Percentiles rank a stretch among this genome's conserved stretches.
phyloP scores from a whole-genome alignment of 2,113 vertebrate genomes.

The Aspidoscelis tigris region DNA sequence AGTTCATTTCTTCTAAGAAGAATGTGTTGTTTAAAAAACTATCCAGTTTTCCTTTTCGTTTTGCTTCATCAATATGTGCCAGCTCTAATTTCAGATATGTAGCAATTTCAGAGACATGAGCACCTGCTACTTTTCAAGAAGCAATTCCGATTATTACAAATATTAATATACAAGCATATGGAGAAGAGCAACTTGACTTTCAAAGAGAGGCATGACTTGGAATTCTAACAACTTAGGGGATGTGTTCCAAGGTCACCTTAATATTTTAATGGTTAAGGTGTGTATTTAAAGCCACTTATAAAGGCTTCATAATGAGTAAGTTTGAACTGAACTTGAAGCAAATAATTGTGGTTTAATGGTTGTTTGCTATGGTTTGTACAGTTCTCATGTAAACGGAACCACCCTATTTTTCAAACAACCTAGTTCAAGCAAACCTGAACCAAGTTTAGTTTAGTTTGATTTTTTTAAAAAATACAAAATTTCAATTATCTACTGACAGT shows the following conservation, averaged over 20 bases:
- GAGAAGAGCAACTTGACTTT: conserved; percentile 69
- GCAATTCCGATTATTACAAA: conserved; percentile 73
- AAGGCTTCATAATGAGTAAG: conserved; percentile 43
- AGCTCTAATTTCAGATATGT: conserved; percentile 69
- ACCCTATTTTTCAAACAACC: too few relatives aligned
- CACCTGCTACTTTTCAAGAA: conserved; percentile 68
- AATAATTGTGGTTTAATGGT: too few relatives aligned
- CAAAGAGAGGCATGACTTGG: conserved; percentile 63
- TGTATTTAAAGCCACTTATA: conserved; percentile 63
- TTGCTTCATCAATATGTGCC: conserved; percentile 68
- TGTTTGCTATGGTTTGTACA: too few relatives aligned
- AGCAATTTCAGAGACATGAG: conserved; percentile 61
- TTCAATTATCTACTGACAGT: too few relatives aligned
- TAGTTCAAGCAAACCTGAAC: too few relatives aligned
- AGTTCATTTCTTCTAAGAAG: conserved; percentile 10
- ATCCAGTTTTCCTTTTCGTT: conserved; percentile 69
- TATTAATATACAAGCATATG: conserved; percentile 64
- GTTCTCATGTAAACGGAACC: too few relatives aligned
- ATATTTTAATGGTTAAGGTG: conserved; percentile 74
- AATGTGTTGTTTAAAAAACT: conserved; percentile 66
- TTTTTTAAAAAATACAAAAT: too few relatives aligned
- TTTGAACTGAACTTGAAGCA: too few relatives aligned
- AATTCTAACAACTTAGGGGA: conserved; percentile 61
- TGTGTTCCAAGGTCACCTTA: conserved; percentile 67
- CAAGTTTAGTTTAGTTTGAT: too few relatives aligned